A percentile compares a stretch with the other conserved stretches of the same genome.
Evolutionary conservation across 37 sponge, comb jelly and placozoan species (phyloP).

Genomic region (Hormiphora californensis): DNA sequence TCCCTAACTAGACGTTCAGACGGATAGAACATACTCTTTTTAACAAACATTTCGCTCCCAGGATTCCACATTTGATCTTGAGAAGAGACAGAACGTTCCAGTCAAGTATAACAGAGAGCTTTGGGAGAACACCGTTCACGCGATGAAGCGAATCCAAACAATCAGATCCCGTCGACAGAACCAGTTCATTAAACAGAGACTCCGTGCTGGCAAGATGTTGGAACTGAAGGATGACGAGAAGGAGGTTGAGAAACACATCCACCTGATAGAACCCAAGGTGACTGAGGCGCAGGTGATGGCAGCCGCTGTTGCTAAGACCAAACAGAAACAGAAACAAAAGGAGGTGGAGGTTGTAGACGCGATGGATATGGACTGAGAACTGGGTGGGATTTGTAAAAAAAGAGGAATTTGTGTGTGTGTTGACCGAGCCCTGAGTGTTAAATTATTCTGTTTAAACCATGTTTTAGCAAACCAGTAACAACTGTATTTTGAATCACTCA

Average conservation of each 20-base stretch:
- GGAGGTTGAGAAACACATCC: conserved; percentile 81
- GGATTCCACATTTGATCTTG: conserved; percentile 92
- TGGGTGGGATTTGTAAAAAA: neutral
- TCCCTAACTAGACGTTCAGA: too few species aligned
- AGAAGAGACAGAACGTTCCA: conserved; percentile 79
- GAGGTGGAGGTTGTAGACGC: conserved; percentile 41
- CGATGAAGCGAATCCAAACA: conserved; percentile 80
- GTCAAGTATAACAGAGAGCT: conserved; percentile 85
- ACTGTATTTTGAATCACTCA: too few species aligned
- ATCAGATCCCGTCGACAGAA: conserved; percentile 73
- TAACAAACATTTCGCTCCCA: conserved; percentile 31
- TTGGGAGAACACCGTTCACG: conserved; percentile 75
- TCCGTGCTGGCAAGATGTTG: conserved; percentile 85
- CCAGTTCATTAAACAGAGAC: conserved; percentile 84
- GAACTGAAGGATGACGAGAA: conserved; percentile 74
- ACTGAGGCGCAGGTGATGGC: conserved; percentile 51
- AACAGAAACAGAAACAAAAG: conserved; percentile 60
- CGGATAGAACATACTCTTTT: neutral
- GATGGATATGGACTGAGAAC: conserved; percentile 63
- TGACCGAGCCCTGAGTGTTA: neutral
- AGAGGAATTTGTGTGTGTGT: neutral
- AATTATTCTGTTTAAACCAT: neutral
- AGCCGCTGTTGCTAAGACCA: conserved; percentile 56
- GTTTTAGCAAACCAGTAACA: neutral
- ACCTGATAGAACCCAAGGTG: conserved; percentile 75